Evolutionary conservation across 2,113 vertebrate species (phyloP), one percentile per base, ranked within the genome.

Genomic region (Tiliqua scincoides): DNA sequence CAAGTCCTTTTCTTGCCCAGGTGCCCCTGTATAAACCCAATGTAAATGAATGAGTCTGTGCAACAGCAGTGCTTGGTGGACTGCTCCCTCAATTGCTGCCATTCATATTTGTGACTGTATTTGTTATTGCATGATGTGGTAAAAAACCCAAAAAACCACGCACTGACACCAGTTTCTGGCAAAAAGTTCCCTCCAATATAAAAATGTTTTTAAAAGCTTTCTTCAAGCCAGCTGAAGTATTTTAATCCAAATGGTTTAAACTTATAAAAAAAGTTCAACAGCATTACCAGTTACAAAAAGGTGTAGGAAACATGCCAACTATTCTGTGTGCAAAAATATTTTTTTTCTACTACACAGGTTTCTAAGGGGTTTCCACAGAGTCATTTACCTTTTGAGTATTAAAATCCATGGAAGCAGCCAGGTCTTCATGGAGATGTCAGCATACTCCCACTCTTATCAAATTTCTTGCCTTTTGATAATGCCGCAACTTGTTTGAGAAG

Each of bases 381-480:
- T 81, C 3, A 91, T 89, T 87, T 88, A 93, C 84, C 89, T 68
- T 89, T 85, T 93, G 87, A 93, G 93, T 87, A 94, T 84, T 91
- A 95, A 96, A 84, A 92, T 79, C 89, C 59, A 89, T 68, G 83
- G 0, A 37, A 90, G 82, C 23, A 86, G 82, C 54, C 85, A 94
- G 89, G 87, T 95, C 93, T 94, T 98, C 97, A 99, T 92, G 98
- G 98, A 93, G 98, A 97, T 75, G 98, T 97, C 86, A 99, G 96
- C 32, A 98, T 96, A 84, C 97, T 98, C 91, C 98, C 98, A 89
- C 98, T 98, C 95, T 98, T 98, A 94, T 99, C 99, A 93, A 99
- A 98, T 94, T 99, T 99, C 97, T 99, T 99, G 92, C 99, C 99
- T 96, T 99, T 99, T 10, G 99, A 99, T 89, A 99, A 96, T 1